Conservation (phyloP, 2,888 invertebrate species). For the Ichneumoninae sp. region DNA sequence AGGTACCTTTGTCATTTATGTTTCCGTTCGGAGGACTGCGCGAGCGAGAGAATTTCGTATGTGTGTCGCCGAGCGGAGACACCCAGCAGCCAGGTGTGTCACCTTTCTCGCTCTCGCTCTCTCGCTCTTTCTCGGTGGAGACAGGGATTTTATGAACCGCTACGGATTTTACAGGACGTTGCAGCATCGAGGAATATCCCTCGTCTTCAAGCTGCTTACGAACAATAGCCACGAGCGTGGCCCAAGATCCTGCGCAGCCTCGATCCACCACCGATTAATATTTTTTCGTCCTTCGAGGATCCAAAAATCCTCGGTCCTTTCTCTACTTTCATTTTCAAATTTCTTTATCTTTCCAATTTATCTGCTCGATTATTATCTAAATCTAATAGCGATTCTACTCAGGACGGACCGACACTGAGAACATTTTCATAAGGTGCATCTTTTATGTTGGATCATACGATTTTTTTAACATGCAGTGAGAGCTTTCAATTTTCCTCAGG, state of each 20-base stretch:
- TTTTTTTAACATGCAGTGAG: too few relatives aligned
- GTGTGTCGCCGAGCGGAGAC: constrained; percentile 69
- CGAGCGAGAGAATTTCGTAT: constrained; percentile 31
- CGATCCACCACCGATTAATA: constrained; percentile 18
- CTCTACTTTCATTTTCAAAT: too few relatives aligned
- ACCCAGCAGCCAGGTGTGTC: constrained; percentile 80
- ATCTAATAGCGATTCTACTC: too few relatives aligned
- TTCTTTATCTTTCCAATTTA: too few relatives aligned
- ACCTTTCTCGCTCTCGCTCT: constrained; percentile 1
- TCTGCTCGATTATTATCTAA: too few relatives aligned
- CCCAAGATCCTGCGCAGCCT: constrained; percentile 20
- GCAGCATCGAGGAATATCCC: constrained; percentile 79
- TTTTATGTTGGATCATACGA: too few relatives aligned
- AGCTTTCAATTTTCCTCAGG: too few relatives aligned
- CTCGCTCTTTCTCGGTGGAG: not conserved
- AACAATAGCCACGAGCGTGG: constrained; percentile 61
- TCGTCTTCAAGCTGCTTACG: constrained; percentile 55
- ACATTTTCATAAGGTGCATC: too few relatives aligned
- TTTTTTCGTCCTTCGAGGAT: not conserved
- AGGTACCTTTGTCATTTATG: constrained; percentile 81
- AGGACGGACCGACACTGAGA: too few relatives aligned
- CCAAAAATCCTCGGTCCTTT: not conserved
- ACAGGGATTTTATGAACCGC: constrained; percentile 61
- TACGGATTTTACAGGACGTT: constrained; percentile 76
- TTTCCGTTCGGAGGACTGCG: constrained; percentile 81